Conservation (phyloP, 2,888 invertebrate genomes). For the Galerucella nymphaeae region DNA sequence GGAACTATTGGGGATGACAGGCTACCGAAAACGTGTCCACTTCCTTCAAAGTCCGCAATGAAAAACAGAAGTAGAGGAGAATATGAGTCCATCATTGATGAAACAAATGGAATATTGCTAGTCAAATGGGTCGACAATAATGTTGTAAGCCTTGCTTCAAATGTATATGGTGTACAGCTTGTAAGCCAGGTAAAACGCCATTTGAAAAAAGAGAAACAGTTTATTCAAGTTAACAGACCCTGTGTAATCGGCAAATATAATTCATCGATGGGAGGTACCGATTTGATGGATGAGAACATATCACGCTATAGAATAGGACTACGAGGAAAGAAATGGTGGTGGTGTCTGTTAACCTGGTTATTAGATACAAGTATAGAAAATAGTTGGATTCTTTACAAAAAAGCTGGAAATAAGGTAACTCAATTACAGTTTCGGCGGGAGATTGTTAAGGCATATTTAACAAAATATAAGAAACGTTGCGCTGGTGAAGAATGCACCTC, state of each 20-base stretch:
- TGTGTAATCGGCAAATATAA: constrained; percentile 46
- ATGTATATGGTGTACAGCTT: neutral
- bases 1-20: too few relatives aligned
- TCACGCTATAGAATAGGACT: constrained; percentile 20
- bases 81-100: too few relatives aligned
- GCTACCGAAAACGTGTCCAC: too few relatives aligned
- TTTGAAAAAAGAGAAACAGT: constrained; percentile 41
- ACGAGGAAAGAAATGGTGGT: constrained; percentile 13
- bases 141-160: too few relatives aligned
- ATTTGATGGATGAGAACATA: constrained; percentile 21
- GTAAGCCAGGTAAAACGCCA: constrained; percentile 37
- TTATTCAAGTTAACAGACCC: constrained; percentile 45
- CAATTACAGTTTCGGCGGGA: neutral
- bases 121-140: too few relatives aligned
- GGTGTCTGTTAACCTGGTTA: constrained; percentile 34
- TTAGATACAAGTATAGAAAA: constrained; percentile 22
- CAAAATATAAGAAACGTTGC: too few relatives aligned
- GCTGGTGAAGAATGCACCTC: too few relatives aligned
- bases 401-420: neutral
- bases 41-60: too few relatives aligned
- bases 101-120: too few relatives aligned
- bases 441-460: neutral
- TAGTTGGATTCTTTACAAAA: constrained; percentile 10
- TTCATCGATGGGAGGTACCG: constrained; percentile 48
- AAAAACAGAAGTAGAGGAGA: too few relatives aligned